phyloP scores from a whole-genome alignment of 1,140 invertebrate species.

The Lordiphosa mommai region DNA sequence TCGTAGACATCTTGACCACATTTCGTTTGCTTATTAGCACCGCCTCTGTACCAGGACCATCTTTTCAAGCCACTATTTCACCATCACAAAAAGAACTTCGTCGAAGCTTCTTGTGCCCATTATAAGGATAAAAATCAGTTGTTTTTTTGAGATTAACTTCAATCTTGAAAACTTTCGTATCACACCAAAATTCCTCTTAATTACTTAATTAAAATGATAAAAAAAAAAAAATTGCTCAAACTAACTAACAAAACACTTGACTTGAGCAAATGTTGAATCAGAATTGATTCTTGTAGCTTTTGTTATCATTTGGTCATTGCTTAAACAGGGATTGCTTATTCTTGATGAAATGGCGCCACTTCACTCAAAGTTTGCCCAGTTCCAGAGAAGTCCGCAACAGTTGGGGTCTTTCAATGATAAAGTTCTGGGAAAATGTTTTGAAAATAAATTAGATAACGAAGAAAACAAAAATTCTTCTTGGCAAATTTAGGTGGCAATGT shows the following conservation, averaged over 20 bases:
- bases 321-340: constrained; percentile 1
- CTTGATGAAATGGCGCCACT: constrained; percentile 3
- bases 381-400: constrained; percentile 49
- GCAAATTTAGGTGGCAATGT: constrained; percentile 7
- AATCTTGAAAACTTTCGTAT: too few species aligned
- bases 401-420: constrained; percentile 26
- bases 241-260: not conserved
- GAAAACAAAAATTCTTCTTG: not conserved
- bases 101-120: too few species aligned
- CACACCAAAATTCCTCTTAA: too few species aligned
- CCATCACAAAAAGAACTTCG: too few species aligned
- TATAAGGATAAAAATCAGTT: too few species aligned
- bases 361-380: constrained; percentile 26
- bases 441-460: not conserved
- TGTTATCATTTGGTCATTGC: constrained; percentile 20
- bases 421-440: constrained; percentile 36
- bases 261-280: constrained; percentile 37
- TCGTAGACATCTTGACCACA: too few species aligned
- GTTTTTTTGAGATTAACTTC: too few species aligned
- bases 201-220: too few species aligned
- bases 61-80: too few species aligned
- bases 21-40: too few species aligned
- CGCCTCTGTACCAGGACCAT: too few species aligned
- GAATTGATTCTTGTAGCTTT: constrained; percentile 9
- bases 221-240: too few species aligned